These are phyloP conservation scores for Misgurnus anguillicaudatus DNA, from an alignment of 2,113 vertebrate species.

Conservation along the genomic window DNA sequence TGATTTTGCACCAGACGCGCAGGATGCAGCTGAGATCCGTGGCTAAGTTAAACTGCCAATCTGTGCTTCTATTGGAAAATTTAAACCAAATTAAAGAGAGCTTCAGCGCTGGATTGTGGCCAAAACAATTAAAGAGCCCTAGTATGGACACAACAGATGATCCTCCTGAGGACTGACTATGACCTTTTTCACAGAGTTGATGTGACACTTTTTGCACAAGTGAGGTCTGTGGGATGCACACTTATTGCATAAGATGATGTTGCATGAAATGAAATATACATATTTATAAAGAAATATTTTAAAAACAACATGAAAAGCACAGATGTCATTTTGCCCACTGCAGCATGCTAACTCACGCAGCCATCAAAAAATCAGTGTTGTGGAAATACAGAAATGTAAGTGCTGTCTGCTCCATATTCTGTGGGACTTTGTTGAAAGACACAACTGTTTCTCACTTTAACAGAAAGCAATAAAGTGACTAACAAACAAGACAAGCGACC, in stretches of 20 bases:
- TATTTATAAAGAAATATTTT: background rate
- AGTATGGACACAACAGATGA: constrained; percentile 64
- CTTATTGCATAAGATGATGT: background rate
- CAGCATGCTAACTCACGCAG: background rate
- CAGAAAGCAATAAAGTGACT: constrained; percentile 34
- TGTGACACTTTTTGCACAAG: constrained; percentile 1
- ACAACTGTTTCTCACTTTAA: constrained; percentile 10
- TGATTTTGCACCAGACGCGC: constrained; percentile 57
- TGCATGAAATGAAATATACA: too few species aligned
- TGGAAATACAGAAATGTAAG: constrained; percentile 1
- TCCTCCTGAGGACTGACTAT: constrained; percentile 51
- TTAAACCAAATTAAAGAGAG: constrained; percentile 70
- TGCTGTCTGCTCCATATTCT: background rate
- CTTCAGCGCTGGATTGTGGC: constrained; percentile 66
- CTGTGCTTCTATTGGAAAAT: constrained; percentile 76
- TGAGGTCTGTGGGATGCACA: background rate
- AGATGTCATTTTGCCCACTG: background rate
- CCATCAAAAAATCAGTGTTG: constrained; percentile 24
- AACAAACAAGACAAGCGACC: constrained; percentile 38
- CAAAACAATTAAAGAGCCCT: constrained; percentile 66
- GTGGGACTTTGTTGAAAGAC: constrained; percentile 24
- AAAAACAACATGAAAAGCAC: background rate
- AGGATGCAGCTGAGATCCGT: constrained; percentile 62
- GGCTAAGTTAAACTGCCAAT: constrained; percentile 76
- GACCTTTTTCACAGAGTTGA: constrained; percentile 25